Evolutionary conservation across 2,888 invertebrate species (phyloP).

Genomic region (Pimpla rufipes): DNA sequence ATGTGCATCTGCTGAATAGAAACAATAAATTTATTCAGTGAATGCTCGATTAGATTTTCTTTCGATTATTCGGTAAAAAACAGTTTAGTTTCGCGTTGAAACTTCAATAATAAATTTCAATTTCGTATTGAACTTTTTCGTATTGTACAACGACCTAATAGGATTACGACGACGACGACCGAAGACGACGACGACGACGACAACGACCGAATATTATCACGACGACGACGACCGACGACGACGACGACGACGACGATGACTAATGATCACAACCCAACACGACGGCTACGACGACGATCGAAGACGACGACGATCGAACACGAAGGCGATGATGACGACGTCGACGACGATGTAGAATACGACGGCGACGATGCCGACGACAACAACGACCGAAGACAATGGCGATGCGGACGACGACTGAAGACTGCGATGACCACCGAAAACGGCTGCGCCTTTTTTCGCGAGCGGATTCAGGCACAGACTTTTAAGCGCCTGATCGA

Average conservation of each 20-base stretch:
- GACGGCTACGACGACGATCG: slow-evolving; percentile 1
- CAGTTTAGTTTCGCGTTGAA: no score
- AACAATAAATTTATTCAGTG: no score
- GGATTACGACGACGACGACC: no score
- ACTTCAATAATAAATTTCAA: no score
- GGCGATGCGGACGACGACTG: background rate
- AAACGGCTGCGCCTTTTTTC: slow-evolving; percentile 75
- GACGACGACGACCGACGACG: slow-evolving; percentile 1
- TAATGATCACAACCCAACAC: background rate
- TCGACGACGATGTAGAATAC: background rate
- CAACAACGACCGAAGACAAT: slow-evolving; percentile 6
- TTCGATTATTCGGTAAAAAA: no score
- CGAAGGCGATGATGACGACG: slow-evolving; percentile 8
- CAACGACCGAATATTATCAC: background rate
- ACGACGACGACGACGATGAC: slow-evolving; percentile 12
- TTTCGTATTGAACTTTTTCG: no score
- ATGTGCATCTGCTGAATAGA: no score
- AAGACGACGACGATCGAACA: slow-evolving; percentile 3
- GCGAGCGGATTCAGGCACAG: slow-evolving; percentile 84
- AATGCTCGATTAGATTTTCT: no score
- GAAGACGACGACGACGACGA: background rate
- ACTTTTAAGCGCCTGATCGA: slow-evolving; percentile 79
- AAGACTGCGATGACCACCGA: background rate
- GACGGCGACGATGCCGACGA: slow-evolving; percentile 6
- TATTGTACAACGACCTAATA: no score